phyloP scores from a whole-genome alignment of 2,888 invertebrate genomes.

The Sturmia bella region DNA sequence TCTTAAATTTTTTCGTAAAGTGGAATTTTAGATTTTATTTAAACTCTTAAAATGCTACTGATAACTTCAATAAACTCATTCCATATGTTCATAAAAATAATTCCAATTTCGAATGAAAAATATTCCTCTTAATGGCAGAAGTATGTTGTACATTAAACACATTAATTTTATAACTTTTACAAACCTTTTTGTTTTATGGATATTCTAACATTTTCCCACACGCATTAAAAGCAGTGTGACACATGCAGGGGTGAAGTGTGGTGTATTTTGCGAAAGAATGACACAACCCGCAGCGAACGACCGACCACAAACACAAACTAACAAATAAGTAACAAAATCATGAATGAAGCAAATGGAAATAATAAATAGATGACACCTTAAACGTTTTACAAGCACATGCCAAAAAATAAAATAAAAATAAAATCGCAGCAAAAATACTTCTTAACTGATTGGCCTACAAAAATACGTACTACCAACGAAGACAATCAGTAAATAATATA shows the following conservation, averaged over 20 bases:
- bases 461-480: neutral
- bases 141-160: no score
- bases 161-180: no score
- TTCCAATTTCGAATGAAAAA: no score
- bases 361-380: constrained; percentile 52
- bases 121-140: no score
- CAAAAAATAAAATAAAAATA: constrained; percentile 28
- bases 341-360: constrained; percentile 19
- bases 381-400: constrained; percentile 30
- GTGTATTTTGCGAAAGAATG: neutral
- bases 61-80: no score
- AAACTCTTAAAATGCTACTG: no score
- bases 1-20: no score
- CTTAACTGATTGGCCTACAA: constrained; percentile 46
- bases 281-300: constrained; percentile 47
- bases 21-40: no score
- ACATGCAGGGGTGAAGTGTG: no score
- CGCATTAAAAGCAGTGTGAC: neutral
- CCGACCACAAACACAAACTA: constrained; percentile 11
- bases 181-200: no score
- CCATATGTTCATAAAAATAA: no score
- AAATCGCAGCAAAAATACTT: constrained; percentile 23
- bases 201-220: no score
- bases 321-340: neutral
- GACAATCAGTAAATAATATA: constrained; percentile 7